Evolutionary conservation across 1,140 invertebrate genomes (phyloP), one percentile per base, ranked within the genome.

Genomic region (Cyrtorhinus lividipennis): DNA sequence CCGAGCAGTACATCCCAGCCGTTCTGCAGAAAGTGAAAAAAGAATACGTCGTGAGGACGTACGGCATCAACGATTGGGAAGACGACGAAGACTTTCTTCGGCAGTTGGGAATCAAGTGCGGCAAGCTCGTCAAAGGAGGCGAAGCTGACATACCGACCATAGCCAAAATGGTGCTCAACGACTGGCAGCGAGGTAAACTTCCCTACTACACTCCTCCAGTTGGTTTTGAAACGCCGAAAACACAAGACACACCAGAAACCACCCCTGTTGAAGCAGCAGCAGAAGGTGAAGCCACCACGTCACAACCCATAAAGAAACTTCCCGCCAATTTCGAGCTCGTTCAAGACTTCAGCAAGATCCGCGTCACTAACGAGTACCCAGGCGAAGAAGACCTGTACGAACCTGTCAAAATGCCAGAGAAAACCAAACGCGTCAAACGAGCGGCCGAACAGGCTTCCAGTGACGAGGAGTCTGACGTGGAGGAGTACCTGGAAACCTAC

Each of bases 141-240:
- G 94, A 99, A 74, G 92, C 96, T 12, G 94, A 99, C 76, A 78
- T 95, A 12, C 76, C 79, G 56, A 86, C 87, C 56, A 86, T 90
- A 15, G 86, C 97, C 0, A 90, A 89, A 73, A 97, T 97, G 88
- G 83, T 99, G 1, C 76, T 99, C 0, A 99, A 99, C 79, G 97
- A 99, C 74, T 99, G 91, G 86, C 96, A 99, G 76, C 81, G 97
- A 70, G 96, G 96, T 13, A 95, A 95, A 75, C 76, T 99, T 45
- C 95, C 95, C 0, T 98, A 90, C 74, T 98, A 92, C 79, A 85
- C 92, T 0, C 78, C 83, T 59, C 95, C 95, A 12, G 83, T 86
- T 62, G 86, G 82, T 13, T 88, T 82, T 74, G 85, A 85, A 72
- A 71, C 79, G 57, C 84, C 85, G 62, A 26, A 66, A 68, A 62